Base-by-base conservation (phyloP, 1,140 invertebrate species). In the Eumaeus atala region DNA sequence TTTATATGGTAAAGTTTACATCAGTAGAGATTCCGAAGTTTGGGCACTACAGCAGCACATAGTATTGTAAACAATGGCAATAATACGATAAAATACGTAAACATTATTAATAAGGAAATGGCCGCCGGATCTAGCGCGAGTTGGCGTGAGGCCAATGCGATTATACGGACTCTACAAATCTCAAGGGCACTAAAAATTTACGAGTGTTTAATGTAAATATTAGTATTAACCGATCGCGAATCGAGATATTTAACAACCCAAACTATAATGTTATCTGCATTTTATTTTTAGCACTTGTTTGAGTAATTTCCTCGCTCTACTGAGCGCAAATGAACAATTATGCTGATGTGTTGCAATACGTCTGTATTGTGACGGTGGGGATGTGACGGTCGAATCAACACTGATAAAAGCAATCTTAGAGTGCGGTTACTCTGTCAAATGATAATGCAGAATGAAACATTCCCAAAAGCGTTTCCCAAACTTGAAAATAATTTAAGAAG, bases 131-230 rank as follows among this genome's bases (percentile, higher is more conserved):
- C 55, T 57, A 62, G 61, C 76, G 67, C 73, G 61, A 56, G 37
- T 74, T 83, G 79, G 75, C 79, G 68, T 2, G 60, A 38, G 49
- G 72, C 79, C 79, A 83, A 66, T 58, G 51, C 56, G 58, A 52
- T 64, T 60, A 73, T 65, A 67, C 67, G 67, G 61, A 68, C 48
- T 57, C 54, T 55, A 51, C 69, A 61, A 28, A 72, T 68, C 70
- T 78, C 76, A 82, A 80, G 78, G 74, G 70, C 77, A 71, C 59
- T 71, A 63, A 64, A 60, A 73, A 63, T 76, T 72, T 71, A 77
- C 62, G 60, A 72, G 56, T 62, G 61, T 62, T 62, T 51, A 71
- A 62, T 72, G 62, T 69, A 65, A 69, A 72, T 69, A 59, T 69
- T 72, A 66, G 61, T 61, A 66, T 62, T 58, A 52, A 52, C 40